phyloP scores from a whole-genome alignment of 1,140 invertebrate genomes.

The Sitodiplosis mosellana region DNA sequence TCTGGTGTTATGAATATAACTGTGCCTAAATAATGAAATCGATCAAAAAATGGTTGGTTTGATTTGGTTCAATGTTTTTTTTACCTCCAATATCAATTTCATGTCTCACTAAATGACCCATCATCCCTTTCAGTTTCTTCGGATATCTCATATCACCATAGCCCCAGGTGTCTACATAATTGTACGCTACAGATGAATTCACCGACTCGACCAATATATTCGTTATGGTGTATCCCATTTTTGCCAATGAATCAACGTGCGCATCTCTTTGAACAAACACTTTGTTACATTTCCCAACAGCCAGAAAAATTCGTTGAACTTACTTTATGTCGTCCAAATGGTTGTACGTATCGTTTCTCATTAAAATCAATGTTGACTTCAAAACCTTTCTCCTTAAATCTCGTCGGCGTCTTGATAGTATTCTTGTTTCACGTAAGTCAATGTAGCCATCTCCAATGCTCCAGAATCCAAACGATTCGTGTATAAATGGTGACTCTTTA shows the following conservation, averaged over 20 bases:
- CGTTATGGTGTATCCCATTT: conserved; percentile 4
- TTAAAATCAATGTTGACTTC: neutral
- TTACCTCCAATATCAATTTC: conserved; percentile 12
- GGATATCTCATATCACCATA: conserved; percentile 15
- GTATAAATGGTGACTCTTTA: neutral
- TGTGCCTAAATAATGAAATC: conserved; percentile 3
- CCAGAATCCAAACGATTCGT: conserved; percentile 1
- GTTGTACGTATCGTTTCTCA: conserved; percentile 1
- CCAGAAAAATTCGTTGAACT: no score
- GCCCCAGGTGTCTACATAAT: conserved; percentile 4
- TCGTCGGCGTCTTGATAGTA: conserved; percentile 5
- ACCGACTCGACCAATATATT: conserved; percentile 1
- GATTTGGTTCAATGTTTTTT: neutral
- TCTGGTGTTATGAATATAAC: neutral
- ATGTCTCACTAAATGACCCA: conserved; percentile 9
- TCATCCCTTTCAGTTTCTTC: conserved; percentile 25
- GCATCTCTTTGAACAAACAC: neutral
- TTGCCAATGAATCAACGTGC: conserved; percentile 5
- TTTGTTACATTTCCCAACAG: no score
- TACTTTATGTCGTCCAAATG: conserved; percentile 5
- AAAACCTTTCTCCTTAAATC: conserved; percentile 1
- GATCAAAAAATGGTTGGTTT: neutral
- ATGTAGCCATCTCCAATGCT: neutral
- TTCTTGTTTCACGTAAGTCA: conserved; percentile 3
- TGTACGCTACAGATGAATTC: conserved; percentile 1